A percentile compares a stretch with the other conserved stretches of the same genome.
phyloP scores from a whole-genome alignment of 2,888 invertebrate genomes.

The Mechanitis mazaeus region DNA sequence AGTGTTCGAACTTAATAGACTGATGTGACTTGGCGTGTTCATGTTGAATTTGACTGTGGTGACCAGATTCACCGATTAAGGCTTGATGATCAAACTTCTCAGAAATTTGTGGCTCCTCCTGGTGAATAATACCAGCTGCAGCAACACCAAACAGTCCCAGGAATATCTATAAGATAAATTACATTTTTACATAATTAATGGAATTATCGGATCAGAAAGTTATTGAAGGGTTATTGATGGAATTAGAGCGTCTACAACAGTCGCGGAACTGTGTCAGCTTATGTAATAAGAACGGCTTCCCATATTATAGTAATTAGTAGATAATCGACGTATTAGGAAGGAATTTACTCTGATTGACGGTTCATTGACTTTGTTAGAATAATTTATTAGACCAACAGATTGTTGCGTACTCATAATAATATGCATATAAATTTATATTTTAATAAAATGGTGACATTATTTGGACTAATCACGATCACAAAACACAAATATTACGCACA shows the following conservation, averaged over 20 bases:
- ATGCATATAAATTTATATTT: constrained; percentile 6
- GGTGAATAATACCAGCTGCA: constrained; percentile 65
- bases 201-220: constrained; percentile 14
- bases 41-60: constrained; percentile 78
- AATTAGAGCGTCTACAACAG: constrained; percentile 45
- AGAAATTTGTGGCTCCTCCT: constrained; percentile 59
- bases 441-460: background rate
- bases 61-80: constrained; percentile 68
- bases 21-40: constrained; percentile 83
- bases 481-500: constrained; percentile 56
- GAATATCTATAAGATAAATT: constrained; percentile 56
- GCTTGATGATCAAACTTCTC: constrained; percentile 60
- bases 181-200: constrained; percentile 17
- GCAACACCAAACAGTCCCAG: constrained; percentile 68
- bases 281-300: constrained; percentile 57
- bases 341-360: constrained; percentile 37
- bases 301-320: constrained; percentile 33
- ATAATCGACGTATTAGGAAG: constrained; percentile 43
- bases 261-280: constrained; percentile 44
- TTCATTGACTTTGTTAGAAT: constrained; percentile 38
- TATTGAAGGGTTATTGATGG: constrained; percentile 24
- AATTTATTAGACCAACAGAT: constrained; percentile 15
- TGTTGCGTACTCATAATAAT: constrained; percentile 11
- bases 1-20: constrained; percentile 82
- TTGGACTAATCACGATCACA: constrained; percentile 33